Base-by-base conservation (phyloP, 1,140 invertebrate genomes). In the Macrosteles quadrilineatus region DNA sequence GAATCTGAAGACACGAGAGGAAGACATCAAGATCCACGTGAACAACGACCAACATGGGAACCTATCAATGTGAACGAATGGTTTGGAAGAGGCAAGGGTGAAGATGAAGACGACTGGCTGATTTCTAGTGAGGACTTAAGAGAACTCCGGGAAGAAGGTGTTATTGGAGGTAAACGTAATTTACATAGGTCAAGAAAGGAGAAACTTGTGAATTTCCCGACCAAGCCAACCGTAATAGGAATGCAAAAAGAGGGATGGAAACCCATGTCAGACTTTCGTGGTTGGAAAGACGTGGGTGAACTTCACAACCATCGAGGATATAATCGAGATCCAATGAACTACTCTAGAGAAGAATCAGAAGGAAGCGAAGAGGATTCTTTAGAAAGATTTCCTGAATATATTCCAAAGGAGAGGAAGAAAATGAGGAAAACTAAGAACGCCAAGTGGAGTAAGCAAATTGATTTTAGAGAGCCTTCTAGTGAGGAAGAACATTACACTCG, bases 401-500 rank as follows among this genome's bases (percentile, higher is more conserved):
- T 27, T 27, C 55, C 21, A 27, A 25, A 59, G 23, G 6, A 25
- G 9, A 25, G 12, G 6, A 25, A 25, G 9, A 59, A 23, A n/a
- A n/a, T n/a, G n/a, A n/a, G n/a, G n/a, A n/a, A n/a, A n/a, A n/a
- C n/a, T n/a, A 25, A 59, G 27, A 50, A 50, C 2, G 23, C 23
- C 4, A 59, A 59, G 23, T 59, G 55, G 55, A 59, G 55, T 23
- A 59, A 59, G 55, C 55, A 25, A 59, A 59, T 59, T 27, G 55
- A 59, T 2, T 4, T 59, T 1, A 2, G 55, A 3, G 55, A 59
- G n/a, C 55, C 55, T 14, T 9, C 23, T 9, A 25, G 23, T 27
- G 55, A 59, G 27, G 55, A 27, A 59, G 55, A 59, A 2, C 32
- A 4, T 36, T 36, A 36, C 32, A 4, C 4, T 6, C 32, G 4